Conservation (phyloP, 2,113 vertebrate species). For the Xiphophorus couchianus region DNA sequence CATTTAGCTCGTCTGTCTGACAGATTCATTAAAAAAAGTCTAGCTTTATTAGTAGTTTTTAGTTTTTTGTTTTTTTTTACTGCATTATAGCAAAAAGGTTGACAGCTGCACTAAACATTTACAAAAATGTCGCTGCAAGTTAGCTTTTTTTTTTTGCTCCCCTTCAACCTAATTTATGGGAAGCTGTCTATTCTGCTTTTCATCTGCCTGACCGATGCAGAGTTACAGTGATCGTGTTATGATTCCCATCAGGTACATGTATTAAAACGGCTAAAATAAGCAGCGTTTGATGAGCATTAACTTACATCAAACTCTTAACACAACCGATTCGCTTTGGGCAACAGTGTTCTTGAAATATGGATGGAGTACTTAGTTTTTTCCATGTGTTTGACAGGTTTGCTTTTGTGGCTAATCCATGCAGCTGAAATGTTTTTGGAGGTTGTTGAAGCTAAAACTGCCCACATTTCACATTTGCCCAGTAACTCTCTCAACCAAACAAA, state of each 20-base stretch:
- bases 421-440: background rate
- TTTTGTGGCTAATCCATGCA: background rate
- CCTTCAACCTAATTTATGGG: background rate
- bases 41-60: background rate
- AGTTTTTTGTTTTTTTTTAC: background rate
- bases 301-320: background rate
- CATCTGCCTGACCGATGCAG: background rate
- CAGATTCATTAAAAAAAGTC: background rate
- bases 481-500: background rate
- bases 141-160: background rate
- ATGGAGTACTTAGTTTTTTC: background rate
- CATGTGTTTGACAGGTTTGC: background rate
- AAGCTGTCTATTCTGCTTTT: background rate
- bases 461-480: constrained; percentile 2
- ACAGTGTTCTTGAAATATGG: background rate
- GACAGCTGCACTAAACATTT: background rate
- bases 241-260: background rate
- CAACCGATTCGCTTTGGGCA: background rate
- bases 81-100: background rate
- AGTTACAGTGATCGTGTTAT: background rate
- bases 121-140: background rate
- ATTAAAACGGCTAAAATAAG: background rate
- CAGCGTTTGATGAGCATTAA: background rate
- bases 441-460: constrained; percentile 5
- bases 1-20: background rate